Evolutionary conservation across 1,140 invertebrate genomes (phyloP), one percentile per base, ranked within the genome.

Genomic region (Leucophenga varia): DNA sequence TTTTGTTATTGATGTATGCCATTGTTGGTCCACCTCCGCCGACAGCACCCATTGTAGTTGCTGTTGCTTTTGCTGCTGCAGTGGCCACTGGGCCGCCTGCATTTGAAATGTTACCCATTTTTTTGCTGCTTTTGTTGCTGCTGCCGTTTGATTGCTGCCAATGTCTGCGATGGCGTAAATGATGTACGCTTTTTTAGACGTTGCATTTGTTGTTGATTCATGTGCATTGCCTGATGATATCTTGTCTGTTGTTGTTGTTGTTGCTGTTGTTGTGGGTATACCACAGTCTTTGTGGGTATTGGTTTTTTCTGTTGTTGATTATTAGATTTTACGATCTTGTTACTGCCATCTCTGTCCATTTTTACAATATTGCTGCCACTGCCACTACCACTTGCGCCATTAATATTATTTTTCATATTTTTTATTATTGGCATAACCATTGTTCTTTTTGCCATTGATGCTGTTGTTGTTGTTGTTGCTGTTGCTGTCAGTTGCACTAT

Each of bases 111-210:
- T 21, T 36, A 4, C 22, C 30, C 16, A 34, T 41, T 7, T 36
- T 32, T 16, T 38, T 59, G 54, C 22, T 50, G 49, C 10, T 57
- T 54, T 14, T 49, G 55, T 31, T 64, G 60, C 8, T 68, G 64
- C 44, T 72, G 63, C n/a, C 55, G 43, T 41, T 73, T 61, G 43
- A 70, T 55, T 31, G 46, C 65, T 35, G 70, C 65, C 56, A 73
- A 54, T 49, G 65, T 72, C 45, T 72, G 63, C 2, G 70, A 70
- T 36, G 70, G 70, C 38, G 70, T 73, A 57, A 73, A 73, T 58
- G 70, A 72, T 55, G 70, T 72, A 17, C 70, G 70, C 57, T 73
- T 72, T 49, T 63, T 72, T 32, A 72, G 56, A 31, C 49, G 65
- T 59, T 68, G 65, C 58, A 72, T 43, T 54, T 72, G 65, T 48